Percentiles rank a stretch among this genome's conserved stretches.
Evolutionary conservation across 2,888 invertebrate genomes (phyloP).

Genomic region (Synergus gifuensis): DNA sequence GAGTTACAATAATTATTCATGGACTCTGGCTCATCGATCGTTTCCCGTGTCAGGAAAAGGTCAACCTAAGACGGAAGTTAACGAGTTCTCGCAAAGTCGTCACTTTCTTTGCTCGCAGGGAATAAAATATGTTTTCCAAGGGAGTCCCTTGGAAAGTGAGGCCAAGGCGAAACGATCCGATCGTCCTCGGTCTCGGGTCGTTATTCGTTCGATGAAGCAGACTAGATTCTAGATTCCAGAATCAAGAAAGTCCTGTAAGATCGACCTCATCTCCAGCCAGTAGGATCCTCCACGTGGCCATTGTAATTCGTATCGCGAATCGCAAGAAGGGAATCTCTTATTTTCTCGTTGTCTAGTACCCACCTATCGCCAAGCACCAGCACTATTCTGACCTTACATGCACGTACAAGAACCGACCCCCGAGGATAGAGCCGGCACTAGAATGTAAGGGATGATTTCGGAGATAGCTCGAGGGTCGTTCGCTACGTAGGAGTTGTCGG

Average conservation of each 20-base stretch:
- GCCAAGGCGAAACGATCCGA: conserved; percentile 18
- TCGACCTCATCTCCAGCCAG: conserved; percentile 5
- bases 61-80: conserved; percentile 25
- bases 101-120: conserved; percentile 15
- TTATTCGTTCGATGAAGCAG: neutral
- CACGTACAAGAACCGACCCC: conserved; percentile 58
- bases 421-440: conserved; percentile 67
- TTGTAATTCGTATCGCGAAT: conserved; percentile 71
- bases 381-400: conserved; percentile 45
- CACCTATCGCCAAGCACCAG: conserved; percentile 59
- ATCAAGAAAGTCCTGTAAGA: conserved; percentile 10
- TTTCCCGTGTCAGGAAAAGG: conserved; percentile 9
- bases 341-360: conserved; percentile 69
- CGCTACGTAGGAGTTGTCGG: conserved; percentile 74
- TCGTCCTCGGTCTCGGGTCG: neutral
- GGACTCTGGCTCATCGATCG: conserved; percentile 10
- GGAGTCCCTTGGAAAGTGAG: neutral
- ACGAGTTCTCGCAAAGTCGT: conserved; percentile 19
- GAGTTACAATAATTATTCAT: conserved; percentile 19
- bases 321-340: conserved; percentile 69
- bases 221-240: conserved; percentile 3
- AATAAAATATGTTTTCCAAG: conserved; percentile 21
- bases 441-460: conserved; percentile 78
- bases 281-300: conserved; percentile 52
- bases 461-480: conserved; percentile 76